phyloP scores from a whole-genome alignment of 92 coral and sea anemone species.

The Metridium senile region DNA sequence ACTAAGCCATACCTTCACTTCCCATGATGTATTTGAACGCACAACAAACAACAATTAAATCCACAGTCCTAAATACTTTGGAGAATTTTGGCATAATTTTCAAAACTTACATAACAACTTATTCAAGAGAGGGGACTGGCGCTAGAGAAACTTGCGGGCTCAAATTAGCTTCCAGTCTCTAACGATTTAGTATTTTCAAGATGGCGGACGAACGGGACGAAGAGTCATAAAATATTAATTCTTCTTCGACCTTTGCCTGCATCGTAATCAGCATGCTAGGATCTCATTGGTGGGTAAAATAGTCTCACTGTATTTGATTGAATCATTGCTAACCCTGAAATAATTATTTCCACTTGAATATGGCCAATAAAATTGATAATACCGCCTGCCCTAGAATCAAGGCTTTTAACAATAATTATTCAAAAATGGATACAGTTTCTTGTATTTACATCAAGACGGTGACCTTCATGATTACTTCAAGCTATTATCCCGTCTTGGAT shows the following conservation, averaged over 20 bases:
- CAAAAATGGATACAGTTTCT: too few species aligned
- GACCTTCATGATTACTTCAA: background rate
- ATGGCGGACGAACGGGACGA: conserved; percentile 20
- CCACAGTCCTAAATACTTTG: background rate
- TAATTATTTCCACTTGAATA: conserved; percentile 2
- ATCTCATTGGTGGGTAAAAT: conserved; percentile 5
- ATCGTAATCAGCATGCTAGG: background rate
- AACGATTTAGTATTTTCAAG: background rate
- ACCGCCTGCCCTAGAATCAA: background rate
- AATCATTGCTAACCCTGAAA: background rate
- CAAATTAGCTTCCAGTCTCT: conserved; percentile 2
- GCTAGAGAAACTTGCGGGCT: background rate
- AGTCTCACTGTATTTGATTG: conserved; percentile 3
- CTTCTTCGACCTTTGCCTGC: too few species aligned
- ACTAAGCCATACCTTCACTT: conserved; percentile 37
- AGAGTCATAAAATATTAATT: conserved; percentile 3
- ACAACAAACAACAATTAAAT: background rate
- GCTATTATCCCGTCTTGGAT: too few species aligned
- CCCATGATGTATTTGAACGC: conserved; percentile 18
- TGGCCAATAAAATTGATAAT: background rate
- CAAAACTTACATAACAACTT: conserved; percentile 14
- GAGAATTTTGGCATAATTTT: conserved; percentile 12
- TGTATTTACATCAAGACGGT: too few species aligned
- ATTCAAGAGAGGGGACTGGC: background rate
- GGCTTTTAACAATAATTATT: background rate